Base-by-base conservation (phyloP, 1,140 invertebrate species). In the Brachionus rotundiformis region DNA sequence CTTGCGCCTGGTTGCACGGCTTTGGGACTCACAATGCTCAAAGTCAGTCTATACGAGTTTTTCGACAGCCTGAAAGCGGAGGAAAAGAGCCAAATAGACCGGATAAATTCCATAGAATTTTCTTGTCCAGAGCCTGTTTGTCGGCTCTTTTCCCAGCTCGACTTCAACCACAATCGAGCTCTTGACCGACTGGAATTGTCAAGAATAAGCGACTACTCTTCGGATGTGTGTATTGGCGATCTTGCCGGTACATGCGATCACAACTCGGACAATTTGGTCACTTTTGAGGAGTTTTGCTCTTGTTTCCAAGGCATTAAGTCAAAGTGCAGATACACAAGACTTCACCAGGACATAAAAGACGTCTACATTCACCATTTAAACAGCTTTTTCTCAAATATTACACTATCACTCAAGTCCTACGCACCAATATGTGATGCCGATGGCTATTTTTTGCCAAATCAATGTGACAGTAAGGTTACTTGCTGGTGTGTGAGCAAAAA, bases 401-500 rank as follows among this genome's bases (percentile, higher is more conserved):
- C 29, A 11, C 41, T 59, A 31, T 16, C 76, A 4, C 2, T 19
- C 3, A 79, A 59, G 11, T 29, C 27, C 13, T 79, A 79, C 25
- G 47, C 47, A 25, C 47, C 76, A 3, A 79, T 79, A 11, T 79
- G 76, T 19, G 47, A 79, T 63, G 7, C 10, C 1, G 76, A 79
- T 19, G 76, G 76, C 19, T 54, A 79, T 33, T 79, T 79, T 63
- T 13, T 36, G 33, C 2, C 29, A 19, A 63, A 47, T 59, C 76
- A 79, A n/a, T 79, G 76, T 31, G 76, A 79, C 19, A 54, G 8
- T 19, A 79, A 19, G 23, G 47, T 79, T 23, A 79, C 47, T 29
- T 79, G 76, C 59, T 79, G 76, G 76, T 79, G 76, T 79, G 76
- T 79, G 25, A 59, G 19, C 36, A 54, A 59, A 59, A 36, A 54